These are phyloP conservation scores for Heliothis peltigera DNA, from an alignment of 2,888 invertebrate species.

Conservation along the genomic window DNA sequence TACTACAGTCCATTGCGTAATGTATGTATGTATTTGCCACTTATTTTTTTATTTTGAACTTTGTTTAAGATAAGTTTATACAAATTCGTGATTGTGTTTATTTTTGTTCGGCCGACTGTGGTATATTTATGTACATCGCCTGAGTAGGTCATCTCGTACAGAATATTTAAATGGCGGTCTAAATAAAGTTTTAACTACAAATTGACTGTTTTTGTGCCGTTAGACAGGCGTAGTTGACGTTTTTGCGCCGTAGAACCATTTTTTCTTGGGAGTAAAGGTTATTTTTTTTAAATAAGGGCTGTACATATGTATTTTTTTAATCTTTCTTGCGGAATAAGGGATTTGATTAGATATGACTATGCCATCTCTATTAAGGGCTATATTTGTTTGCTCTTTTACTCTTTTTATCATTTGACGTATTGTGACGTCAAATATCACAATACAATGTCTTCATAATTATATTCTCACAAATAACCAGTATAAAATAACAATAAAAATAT, in stretches of 20 bases:
- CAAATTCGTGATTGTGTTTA: slow-evolving; percentile 13
- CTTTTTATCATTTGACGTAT: not conserved
- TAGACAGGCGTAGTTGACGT: not conserved
- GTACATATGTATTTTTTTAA: no score
- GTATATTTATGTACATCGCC: slow-evolving; percentile 27
- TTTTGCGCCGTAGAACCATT: not conserved
- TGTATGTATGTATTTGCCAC: not conserved
- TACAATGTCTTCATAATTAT: no score
- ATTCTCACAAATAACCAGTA: no score
- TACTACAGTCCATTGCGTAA: not conserved
- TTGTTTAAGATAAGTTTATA: not conserved
- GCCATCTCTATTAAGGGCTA: no score
- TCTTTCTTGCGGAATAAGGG: no score
- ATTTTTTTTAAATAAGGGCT: no score
- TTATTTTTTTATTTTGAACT: not conserved
- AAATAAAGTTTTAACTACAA: slow-evolving; percentile 27
- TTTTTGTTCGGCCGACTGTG: slow-evolving; percentile 23
- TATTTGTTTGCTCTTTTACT: not conserved
- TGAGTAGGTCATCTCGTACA: slow-evolving; percentile 37
- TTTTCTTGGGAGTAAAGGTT: not conserved
- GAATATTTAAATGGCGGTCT: slow-evolving; percentile 35
- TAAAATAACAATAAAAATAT: no score
- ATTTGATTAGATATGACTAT: no score
- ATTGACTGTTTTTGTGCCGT: slow-evolving; percentile 3
- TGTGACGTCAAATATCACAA: not conserved